phyloP scores from a whole-genome alignment of 2,113 vertebrate genomes.

The Xenotilapia longispinis region DNA sequence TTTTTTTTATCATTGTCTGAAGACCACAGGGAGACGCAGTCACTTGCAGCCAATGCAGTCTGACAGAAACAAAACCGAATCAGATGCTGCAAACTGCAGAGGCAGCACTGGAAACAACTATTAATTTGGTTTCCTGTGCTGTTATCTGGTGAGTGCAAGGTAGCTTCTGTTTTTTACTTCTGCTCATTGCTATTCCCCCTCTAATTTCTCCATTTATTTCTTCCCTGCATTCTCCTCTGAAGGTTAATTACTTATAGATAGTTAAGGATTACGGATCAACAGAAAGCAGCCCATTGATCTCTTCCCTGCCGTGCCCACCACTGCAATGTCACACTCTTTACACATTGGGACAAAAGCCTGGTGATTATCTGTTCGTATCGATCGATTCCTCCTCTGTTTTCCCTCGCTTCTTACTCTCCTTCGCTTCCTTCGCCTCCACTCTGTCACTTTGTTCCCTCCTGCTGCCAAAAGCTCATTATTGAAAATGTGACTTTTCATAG shows the following conservation, averaged over 20 bases:
- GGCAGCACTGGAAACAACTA: slow-evolving; percentile 4
- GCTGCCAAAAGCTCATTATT: slow-evolving; percentile 47
- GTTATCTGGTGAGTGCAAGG: slow-evolving; percentile 14
- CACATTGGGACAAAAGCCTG: slow-evolving; percentile 55
- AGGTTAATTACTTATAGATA: slow-evolving; percentile 82
- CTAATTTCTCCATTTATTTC: slow-evolving; percentile 56
- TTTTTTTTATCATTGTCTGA: neutral
- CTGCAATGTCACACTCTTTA: slow-evolving; percentile 73
- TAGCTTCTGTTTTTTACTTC: slow-evolving; percentile 15
- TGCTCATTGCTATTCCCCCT: slow-evolving; percentile 55
- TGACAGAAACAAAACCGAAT: slow-evolving; percentile 8
- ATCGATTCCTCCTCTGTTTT: slow-evolving; percentile 59
- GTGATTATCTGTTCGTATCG: slow-evolving; percentile 68
- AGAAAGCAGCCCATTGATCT: slow-evolving; percentile 74
- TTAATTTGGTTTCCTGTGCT: slow-evolving; percentile 2
- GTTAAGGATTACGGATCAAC: slow-evolving; percentile 77
- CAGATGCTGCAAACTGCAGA: slow-evolving; percentile 19
- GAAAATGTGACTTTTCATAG: slow-evolving; percentile 46
- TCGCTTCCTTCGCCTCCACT: neutral
- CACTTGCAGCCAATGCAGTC: neutral
- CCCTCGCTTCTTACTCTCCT: neutral
- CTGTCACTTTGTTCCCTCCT: slow-evolving; percentile 8
- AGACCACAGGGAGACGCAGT: neutral
- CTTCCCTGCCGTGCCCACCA: slow-evolving; percentile 54
- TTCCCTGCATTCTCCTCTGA: slow-evolving; percentile 64